A percentile compares a stretch with the other conserved stretches of the same genome.
phyloP scores from a whole-genome alignment of 2,888 invertebrate genomes.

The Lymantria monacha region DNA sequence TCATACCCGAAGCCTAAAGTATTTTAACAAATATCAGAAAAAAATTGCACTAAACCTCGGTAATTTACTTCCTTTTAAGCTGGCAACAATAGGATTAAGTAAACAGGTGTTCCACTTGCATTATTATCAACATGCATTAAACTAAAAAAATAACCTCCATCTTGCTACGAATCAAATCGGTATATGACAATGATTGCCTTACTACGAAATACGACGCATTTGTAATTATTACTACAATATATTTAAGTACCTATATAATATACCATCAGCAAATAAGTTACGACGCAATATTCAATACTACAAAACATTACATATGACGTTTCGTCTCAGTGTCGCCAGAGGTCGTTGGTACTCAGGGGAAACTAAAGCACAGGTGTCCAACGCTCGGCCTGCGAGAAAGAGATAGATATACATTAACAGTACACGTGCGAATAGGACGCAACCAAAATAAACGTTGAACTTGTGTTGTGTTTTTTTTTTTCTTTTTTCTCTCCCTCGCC shows the following conservation, averaged over 20 bases:
- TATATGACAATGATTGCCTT: conserved; percentile 80
- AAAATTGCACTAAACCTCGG: conserved; percentile 49
- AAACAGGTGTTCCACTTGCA: conserved; percentile 74
- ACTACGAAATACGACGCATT: conserved; percentile 72
- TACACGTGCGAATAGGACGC: conserved; percentile 57
- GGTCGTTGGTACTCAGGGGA: conserved; percentile 82
- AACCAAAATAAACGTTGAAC: conserved; percentile 82
- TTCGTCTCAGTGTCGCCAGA: conserved; percentile 56
- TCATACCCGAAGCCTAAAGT: background rate
- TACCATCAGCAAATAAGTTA: conserved; percentile 37
- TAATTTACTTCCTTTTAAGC: conserved; percentile 55
- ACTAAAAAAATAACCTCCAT: conserved; percentile 66
- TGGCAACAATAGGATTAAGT: conserved; percentile 65
- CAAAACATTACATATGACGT: conserved; percentile 49
- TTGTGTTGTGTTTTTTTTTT: conserved; percentile 74
- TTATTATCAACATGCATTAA: conserved; percentile 76
- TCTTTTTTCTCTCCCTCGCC: conserved; percentile 79
- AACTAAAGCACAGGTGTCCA: conserved; percentile 83
- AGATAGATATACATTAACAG: conserved; percentile 47
- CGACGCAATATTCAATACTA: conserved; percentile 40
- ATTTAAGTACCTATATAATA: conserved; percentile 40
- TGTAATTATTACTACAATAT: conserved; percentile 50
- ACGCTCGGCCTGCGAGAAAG: conserved; percentile 69
- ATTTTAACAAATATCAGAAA: conserved; percentile 10
- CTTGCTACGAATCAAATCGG: conserved; percentile 78